Percentiles rank a stretch among this genome's conserved stretches.
Evolutionary conservation across 1,140 invertebrate genomes (phyloP).

Genomic region (Belonocnema kinseyi): DNA sequence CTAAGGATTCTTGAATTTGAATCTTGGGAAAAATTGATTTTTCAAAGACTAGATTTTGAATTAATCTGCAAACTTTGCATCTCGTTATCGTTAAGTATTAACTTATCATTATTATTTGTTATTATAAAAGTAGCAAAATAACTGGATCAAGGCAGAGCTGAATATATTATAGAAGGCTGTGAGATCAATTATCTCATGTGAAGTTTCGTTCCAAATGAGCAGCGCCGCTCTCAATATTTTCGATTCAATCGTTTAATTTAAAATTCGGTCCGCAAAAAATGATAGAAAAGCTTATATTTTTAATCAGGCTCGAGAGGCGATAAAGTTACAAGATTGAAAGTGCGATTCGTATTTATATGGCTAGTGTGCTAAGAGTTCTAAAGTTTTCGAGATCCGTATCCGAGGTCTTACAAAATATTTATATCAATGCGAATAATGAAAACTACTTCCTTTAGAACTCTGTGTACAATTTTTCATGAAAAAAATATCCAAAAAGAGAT

Average conservation of each 20-base stretch:
- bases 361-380: neutral
- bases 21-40: no score
- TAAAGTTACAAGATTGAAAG: neutral
- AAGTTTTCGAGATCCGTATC: neutral
- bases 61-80: neutral
- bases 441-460: neutral
- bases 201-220: slow-evolving; percentile 5
- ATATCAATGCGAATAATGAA: neutral
- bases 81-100: slow-evolving; percentile 12
- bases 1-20: no score
- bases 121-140: slow-evolving; percentile 74
- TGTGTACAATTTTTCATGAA: neutral
- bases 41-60: no score
- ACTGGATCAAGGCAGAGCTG: slow-evolving; percentile 67
- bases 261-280: slow-evolving; percentile 7
- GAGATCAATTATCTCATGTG: slow-evolving; percentile 35
- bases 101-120: slow-evolving; percentile 49
- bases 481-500: neutral
- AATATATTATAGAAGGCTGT: slow-evolving; percentile 54
- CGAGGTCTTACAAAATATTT: neutral
- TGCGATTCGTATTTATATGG: slow-evolving; percentile 10
- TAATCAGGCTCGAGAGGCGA: neutral
- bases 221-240: no score
- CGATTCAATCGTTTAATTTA: neutral
- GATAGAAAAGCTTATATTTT: neutral